Conservation (phyloP, 2,113 vertebrate species). For the Hylia prasina region DNA sequence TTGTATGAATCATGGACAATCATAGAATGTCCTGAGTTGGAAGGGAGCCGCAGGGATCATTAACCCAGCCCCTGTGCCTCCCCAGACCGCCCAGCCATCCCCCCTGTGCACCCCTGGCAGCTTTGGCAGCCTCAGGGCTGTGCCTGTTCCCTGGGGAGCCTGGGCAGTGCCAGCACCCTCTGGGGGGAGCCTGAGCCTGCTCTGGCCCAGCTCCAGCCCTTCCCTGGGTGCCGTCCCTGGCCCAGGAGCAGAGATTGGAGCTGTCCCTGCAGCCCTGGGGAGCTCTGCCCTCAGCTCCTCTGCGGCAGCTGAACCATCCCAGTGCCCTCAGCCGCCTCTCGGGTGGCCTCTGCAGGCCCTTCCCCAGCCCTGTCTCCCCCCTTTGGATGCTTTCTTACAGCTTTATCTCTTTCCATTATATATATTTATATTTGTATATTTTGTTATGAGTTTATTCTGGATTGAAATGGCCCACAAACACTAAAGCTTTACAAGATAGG, state of each 20-base stretch:
- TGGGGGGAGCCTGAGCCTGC: accelerated
- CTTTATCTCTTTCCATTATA: neutral
- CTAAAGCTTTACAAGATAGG: neutral
- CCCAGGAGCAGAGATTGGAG: no score
- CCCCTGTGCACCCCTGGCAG: neutral
- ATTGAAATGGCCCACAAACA: neutral
- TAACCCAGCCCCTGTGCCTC: neutral
- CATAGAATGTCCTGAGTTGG: neutral
- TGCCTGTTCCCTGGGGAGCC: neutral
- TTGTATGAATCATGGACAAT: neutral
- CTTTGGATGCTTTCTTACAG: neutral
- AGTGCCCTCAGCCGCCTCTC: neutral
- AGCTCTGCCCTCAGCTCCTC: neutral
- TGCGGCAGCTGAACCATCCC: neutral
- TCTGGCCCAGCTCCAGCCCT: accelerated
- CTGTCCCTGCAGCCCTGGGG: neutral
- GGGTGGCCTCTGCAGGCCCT: neutral
- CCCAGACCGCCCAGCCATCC: neutral
- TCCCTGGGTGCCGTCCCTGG: neutral
- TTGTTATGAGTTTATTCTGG: neutral
- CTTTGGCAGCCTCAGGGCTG: neutral
- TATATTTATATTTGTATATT: neutral
- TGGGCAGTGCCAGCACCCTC: neutral
- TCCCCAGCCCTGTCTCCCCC: accelerated
- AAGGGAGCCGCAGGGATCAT: accelerated